Evolutionary conservation across 2,888 invertebrate genomes (phyloP), one percentile per base, ranked within the genome.

Genomic region (Caenorhabditis sinica): DNA sequence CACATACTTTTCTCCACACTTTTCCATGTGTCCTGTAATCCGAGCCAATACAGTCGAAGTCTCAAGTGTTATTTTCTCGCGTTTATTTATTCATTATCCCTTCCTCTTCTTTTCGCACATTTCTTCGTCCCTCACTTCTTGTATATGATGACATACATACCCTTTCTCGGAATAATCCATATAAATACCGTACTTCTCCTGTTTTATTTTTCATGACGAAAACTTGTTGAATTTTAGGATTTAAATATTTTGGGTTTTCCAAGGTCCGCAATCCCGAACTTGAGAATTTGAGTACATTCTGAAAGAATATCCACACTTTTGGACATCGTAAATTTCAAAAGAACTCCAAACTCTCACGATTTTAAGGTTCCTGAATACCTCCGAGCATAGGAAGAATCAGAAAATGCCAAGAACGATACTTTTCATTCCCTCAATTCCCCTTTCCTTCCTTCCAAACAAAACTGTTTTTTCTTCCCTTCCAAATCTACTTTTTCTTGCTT

Each of bases 51-150:
- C 36, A 2, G 30, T 49, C 56, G 25, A 17, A 49, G 68, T 69
- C 74, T 69, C 74, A 71, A 82, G 82, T 82, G 69, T 75, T 69
- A 68, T 60, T 66, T 56, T 56, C 15, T 56, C 66, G 63, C 5
- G 58, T 68, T 45, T 53, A 65, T 81, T 72, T 63, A 73, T 74
- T 73, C 43, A 63, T 68, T 66, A 69, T 76, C 56, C 73, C 15
- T 43, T 3, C 17, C 60, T 23, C 33, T 69, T 40, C 33, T 36
- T 36, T 6, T 9, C 33, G 33, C 33, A n/a, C n/a, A n/a, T n/a
- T n/a, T n/a, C n/a, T n/a, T n/a, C n/a, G n/a, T n/a, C n/a, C n/a
- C n/a, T 9, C 33, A 36, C 33, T 40, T 40, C 40, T 40, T 40
- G 9, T 40, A 40, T 40, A 40, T 40, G 40, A 40, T 13, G 13